Evolutionary conservation across 2,113 vertebrate genomes (phyloP), one percentile per base, ranked within the genome.

Genomic region (Echinops telfairi): DNA sequence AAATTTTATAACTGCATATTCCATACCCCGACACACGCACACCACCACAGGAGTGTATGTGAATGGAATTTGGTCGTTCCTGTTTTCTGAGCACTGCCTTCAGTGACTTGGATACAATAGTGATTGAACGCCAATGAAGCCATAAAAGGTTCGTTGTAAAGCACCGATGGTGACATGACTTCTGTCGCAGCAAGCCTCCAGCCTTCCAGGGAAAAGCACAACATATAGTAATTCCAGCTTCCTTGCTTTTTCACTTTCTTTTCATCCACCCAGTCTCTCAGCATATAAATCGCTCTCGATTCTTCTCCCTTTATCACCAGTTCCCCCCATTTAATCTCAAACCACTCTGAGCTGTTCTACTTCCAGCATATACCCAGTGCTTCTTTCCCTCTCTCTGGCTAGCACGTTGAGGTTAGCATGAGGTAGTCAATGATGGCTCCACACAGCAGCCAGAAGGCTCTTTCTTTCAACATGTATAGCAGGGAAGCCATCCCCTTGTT

Each of bases 1-100:
- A 90, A 96, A 88, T 47, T 60, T 62, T 92, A 62, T 92, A 92
- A 38, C 66, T 10, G 10, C 10, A 5, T 47, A 47, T 47, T 47
- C 43, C 22, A 60, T 22, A 2, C 27, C 73, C 38, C 33, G n/a
- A n/a, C n/a, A n/a, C n/a, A n/a, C n/a, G n/a, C n/a, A n/a, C n/a
- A n/a, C 43, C 93, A n/a, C 3, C 53, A 57, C 58, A 22, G 15
- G 23, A 33, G 20, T 76, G 27, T n/a, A 29, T 40, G 73, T 89
- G 75, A 86, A 91, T 27, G 36, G 31, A 62, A 91, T 79, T 73
- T 83, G 36, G 12, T 80, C 31, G 12, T 81, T 73, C 22, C 83
- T 66, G 31, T 58, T 60, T 88, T 76, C 73, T 70, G n/a, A 91
- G 23, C 17, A 81, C 89, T 80, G 36, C 43, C 58, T 84, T 75